Percentiles rank a stretch among this genome's conserved stretches.
phyloP scores from a whole-genome alignment of 2,113 vertebrate genomes.

The Eublepharis macularius region DNA sequence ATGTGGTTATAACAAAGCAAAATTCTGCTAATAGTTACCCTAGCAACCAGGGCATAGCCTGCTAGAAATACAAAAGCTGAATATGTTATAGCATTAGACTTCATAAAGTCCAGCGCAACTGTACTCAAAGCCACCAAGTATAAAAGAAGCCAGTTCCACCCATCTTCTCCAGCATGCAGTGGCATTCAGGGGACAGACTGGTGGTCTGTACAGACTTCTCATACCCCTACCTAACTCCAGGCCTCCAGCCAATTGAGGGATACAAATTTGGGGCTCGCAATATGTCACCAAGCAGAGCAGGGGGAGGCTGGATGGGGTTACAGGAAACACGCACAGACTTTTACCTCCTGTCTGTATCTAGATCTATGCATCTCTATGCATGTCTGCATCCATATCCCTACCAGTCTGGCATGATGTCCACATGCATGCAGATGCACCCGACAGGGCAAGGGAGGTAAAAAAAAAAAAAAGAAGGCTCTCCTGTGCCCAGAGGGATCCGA shows the following conservation, averaged over 20 bases:
- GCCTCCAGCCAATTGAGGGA: neutral
- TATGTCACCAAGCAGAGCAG: neutral
- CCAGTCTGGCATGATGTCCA: too few species aligned
- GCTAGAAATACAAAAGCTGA: neutral
- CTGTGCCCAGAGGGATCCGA: too few species aligned
- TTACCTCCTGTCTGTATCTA: neutral
- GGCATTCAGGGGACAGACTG: neutral
- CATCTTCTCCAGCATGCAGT: too few species aligned
- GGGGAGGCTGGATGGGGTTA: neutral
- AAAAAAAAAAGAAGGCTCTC: too few species aligned
- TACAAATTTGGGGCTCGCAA: neutral
- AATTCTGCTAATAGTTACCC: too few species aligned
- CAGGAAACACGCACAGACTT: neutral
- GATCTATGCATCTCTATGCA: too few species aligned
- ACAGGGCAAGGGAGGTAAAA: too few species aligned
- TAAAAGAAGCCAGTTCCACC: neutral
- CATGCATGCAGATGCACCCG: too few species aligned
- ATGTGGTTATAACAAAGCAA: neutral
- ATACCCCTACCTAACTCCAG: neutral
- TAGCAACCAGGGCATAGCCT: neutral
- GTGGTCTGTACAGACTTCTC: neutral
- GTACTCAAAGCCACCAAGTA: neutral
- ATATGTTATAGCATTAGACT: too few species aligned
- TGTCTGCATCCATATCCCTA: too few species aligned
- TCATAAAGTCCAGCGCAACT: neutral